Conservation (phyloP, 1,140 invertebrate species). For the Vanessa atalanta region DNA sequence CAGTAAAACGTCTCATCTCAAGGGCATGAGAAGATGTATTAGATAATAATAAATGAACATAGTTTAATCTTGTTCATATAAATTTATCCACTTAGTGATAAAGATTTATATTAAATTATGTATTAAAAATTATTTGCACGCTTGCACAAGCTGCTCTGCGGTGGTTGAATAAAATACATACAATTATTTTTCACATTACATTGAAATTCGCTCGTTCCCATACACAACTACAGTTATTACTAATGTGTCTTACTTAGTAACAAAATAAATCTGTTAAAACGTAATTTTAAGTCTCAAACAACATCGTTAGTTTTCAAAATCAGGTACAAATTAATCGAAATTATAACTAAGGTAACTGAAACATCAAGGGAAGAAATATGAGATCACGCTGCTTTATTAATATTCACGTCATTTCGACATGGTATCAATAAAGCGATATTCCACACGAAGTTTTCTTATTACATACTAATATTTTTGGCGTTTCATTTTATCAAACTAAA, state of each 20-base stretch:
- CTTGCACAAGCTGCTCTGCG: constrained; percentile 70
- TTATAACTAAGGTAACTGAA: constrained; percentile 78
- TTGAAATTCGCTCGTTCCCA: constrained; percentile 68
- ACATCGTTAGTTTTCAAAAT: constrained; percentile 69
- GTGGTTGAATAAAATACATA: constrained; percentile 63
- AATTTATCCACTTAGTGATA: constrained; percentile 51
- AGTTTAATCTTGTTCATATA: constrained; percentile 36
- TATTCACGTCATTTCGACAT: constrained; percentile 35
- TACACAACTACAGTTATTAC: constrained; percentile 56
- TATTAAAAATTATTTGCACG: constrained; percentile 71
- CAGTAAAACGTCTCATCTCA: neutral
- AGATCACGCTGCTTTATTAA: constrained; percentile 63
- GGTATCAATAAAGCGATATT: constrained; percentile 40
- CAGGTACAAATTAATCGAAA: constrained; percentile 79
- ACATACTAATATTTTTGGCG: constrained; percentile 62
- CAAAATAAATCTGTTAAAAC: constrained; percentile 74
- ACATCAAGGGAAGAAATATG: constrained; percentile 68
- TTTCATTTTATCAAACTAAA: constrained; percentile 72
- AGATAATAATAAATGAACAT: neutral
- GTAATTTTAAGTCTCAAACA: constrained; percentile 74
- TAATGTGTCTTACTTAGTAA: constrained; percentile 58
- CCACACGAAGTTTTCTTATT: constrained; percentile 34
- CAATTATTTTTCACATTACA: constrained; percentile 52
- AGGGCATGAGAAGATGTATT: neutral
- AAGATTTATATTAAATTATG: constrained; percentile 51